Base-by-base conservation (phyloP, 2,888 invertebrate species). In the Drosophila kuntzei region DNA sequence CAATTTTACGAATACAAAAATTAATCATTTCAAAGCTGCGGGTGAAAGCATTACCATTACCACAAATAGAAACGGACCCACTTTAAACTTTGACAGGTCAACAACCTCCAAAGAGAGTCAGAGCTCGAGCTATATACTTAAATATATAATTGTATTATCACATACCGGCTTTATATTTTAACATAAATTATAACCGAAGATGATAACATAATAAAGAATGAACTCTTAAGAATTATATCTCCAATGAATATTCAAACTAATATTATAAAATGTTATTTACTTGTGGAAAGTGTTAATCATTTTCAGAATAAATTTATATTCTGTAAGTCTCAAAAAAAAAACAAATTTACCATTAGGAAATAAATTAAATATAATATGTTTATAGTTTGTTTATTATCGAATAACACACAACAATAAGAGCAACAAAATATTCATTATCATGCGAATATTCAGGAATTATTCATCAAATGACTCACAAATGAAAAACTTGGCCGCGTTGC, bases 31-130 rank as follows among this genome's bases (percentile, higher is more conserved):
- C 36, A 39, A 27, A 64, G 54, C 67, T 43, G 64, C 55, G 68
- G 77, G 87, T 75, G 83, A 83, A 83, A 83, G 85, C 82, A 85
- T 79, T 55, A 50, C 34, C 22, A 47, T 69, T 55, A 25, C 20
- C 20, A 50, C 41, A 32, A 71, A 67, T 57, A 50, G 41, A 66
- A 59, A 55, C 44, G 34, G n/a, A 11, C 7, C 25, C 39, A 16
- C 2, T 55, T 20, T 43, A 20, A 60, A 29, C 12, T 32, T 25
- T 39, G 34, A 32, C 27, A 47, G 74, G 61, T 58, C 62, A 67
- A 39, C 46, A 29, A 61, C 50, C 76, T 55, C 8, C 3, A 2
- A 20, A 8, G 6, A 22, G 16, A 34, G 20, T 14, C 12, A 0
- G 11, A 34, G 12, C 7, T n/a, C n/a, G n/a, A n/a, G n/a, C 5